Conservation (phyloP, 64 coral and sea anemone genomes). For the Montipora efflorescens region DNA sequence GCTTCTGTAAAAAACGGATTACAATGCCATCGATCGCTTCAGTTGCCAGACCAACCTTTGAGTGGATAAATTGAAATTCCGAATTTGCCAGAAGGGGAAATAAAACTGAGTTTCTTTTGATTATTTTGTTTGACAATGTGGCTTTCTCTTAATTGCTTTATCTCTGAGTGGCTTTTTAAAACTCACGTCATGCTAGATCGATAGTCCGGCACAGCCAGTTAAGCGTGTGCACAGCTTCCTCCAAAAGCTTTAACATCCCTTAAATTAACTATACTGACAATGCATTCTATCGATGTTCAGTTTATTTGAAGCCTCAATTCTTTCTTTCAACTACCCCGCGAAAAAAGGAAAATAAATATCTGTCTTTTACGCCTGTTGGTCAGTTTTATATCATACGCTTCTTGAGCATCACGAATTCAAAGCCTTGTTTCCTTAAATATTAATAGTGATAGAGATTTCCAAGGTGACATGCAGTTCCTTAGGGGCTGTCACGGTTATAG, state of each 20-base stretch:
- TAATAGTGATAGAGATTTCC: too few species aligned
- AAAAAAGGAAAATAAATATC: neutral
- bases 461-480: too few species aligned
- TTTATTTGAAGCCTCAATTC: too few species aligned
- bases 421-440: too few species aligned
- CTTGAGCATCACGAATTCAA: neutral
- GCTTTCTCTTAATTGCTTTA: neutral
- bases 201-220: neutral
- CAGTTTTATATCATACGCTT: neutral
- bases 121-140: neutral
- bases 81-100: neutral
- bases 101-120: neutral
- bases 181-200: neutral
- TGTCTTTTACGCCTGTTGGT: neutral
- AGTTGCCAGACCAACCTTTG: neutral
- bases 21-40: too few species aligned
- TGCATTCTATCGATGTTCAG: too few species aligned
- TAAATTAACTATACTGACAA: too few species aligned
- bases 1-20: neutral
- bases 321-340: neutral
- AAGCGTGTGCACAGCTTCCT: neutral
- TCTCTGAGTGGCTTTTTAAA: constrained; percentile 2
- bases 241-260: too few species aligned
- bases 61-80: neutral
- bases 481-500: neutral